Percentiles rank a stretch among this genome's conserved stretches.
These are phyloP conservation scores for Diorhabda elongata DNA, from an alignment of 1,140 invertebrate genomes.

Conservation along the genomic window DNA sequence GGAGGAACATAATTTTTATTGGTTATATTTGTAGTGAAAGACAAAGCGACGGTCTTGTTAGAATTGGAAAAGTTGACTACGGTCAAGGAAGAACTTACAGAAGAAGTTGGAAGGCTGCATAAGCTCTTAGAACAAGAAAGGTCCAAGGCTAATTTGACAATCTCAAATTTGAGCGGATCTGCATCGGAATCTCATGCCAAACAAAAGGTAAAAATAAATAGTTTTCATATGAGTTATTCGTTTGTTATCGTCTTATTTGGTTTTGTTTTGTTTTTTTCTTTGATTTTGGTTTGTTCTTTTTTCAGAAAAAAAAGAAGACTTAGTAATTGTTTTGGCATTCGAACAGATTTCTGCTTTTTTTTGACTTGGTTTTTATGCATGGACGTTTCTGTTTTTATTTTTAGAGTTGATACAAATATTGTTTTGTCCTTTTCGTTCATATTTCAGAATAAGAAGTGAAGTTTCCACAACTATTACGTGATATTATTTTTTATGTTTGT, in stretches of 20 bases:
- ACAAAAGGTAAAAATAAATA: constrained; percentile 8
- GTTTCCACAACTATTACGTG: constrained; percentile 3
- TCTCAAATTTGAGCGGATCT: background rate
- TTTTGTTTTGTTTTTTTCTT: background rate
- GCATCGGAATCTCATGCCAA: constrained; percentile 1
- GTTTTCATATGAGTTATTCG: background rate
- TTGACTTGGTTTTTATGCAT: no score
- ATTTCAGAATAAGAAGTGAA: constrained; percentile 3
- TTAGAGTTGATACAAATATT: no score
- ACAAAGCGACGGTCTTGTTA: constrained; percentile 72
- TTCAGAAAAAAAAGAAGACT: background rate
- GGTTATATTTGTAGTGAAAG: constrained; percentile 58
- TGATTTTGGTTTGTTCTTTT: background rate
- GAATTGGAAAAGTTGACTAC: constrained; percentile 67
- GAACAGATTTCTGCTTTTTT: no score
- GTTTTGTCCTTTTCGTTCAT: background rate
- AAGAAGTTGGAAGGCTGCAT: constrained; percentile 63
- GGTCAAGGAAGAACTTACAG: constrained; percentile 70
- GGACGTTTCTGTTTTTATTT: no score
- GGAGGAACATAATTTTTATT: background rate
- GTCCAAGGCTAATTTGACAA: constrained; percentile 53
- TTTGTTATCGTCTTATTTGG: background rate
- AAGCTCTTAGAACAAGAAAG: constrained; percentile 75
- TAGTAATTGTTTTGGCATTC: no score
- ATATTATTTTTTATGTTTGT: background rate